phyloP scores from a whole-genome alignment of 2,888 invertebrate species.

The Agriopis leucophaearia region DNA sequence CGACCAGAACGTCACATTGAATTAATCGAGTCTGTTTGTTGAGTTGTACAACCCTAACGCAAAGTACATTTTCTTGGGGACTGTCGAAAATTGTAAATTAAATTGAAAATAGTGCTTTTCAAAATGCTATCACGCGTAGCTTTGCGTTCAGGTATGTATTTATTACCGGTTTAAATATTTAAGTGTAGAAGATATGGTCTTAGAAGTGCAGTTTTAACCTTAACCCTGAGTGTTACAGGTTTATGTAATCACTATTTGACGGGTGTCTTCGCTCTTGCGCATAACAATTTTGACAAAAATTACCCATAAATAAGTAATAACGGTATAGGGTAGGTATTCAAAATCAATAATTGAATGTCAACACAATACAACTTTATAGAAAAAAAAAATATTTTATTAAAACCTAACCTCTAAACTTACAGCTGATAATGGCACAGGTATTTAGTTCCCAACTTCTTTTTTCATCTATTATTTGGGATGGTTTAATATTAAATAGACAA shows the following conservation, averaged over 20 bases:
- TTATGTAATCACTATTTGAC: constrained; percentile 85
- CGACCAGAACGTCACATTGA: not conserved
- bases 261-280: constrained; percentile 52
- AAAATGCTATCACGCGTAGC: constrained; percentile 90
- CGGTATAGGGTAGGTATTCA: not conserved
- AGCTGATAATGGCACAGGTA: constrained; percentile 7
- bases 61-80: constrained; percentile 67
- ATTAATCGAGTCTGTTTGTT: constrained; percentile 1
- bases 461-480: not conserved
- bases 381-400: not conserved
- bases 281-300: constrained; percentile 35
- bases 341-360: not conserved
- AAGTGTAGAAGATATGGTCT: constrained; percentile 15
- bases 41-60: constrained; percentile 62
- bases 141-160: constrained; percentile 88
- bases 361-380: constrained; percentile 5
- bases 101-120: constrained; percentile 59
- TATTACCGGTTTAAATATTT: constrained; percentile 35
- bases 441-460: not conserved
- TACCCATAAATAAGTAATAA: constrained; percentile 1
- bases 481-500: no score
- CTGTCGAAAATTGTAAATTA: constrained; percentile 67
- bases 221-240: constrained; percentile 71
- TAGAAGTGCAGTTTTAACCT: constrained; percentile 49
- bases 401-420: constrained; percentile 39